Base-by-base conservation (phyloP, 2,888 invertebrate species). In the Phyllotreta striolata region DNA sequence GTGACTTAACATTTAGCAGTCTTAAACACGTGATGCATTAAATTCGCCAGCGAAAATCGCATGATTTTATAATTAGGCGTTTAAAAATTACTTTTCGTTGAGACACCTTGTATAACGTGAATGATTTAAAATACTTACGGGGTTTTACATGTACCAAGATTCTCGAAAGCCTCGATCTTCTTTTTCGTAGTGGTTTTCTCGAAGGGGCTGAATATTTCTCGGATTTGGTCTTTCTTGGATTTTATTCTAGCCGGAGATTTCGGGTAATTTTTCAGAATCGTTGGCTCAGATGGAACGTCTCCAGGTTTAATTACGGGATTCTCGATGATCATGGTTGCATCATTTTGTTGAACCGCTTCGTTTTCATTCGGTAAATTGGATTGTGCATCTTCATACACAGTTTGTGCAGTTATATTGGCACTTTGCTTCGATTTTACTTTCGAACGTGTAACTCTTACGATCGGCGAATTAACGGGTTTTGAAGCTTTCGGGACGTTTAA, bases 91-190 rank as follows among this genome's bases (percentile, higher is more conserved):
- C n/a, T n/a, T n/a, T n/a, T n/a, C n/a, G n/a, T n/a, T n/a, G n/a
- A n/a, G n/a, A n/a, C n/a, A 41, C 34, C 8, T 55, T 10, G 24
- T 55, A 40, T 49, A 24, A 24, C 34, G 6, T 2, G 35, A 52
- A 9, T 12, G 3, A 14, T 9, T 38, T 52, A 24, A 7, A 13
- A 65, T 63, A n/a, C 77, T 74, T 1, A 72, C 59, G 12, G 49
- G 55, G 58, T 34, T 47, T 47, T 47, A 47, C 24, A 47, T 13
- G 64, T 59, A n/a, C 72, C 65, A 2, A 80, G 70, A 63, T 83
- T 82, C 70, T 88, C 88, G 68, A 87, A 88, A 0, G 87, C 88
- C 69, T 86, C 85, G 0, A 88, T 87, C 41, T 85, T 84, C 72
- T 86, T 85, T 73, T 86, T 87, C 3, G 87, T 84, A 0, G 87